A percentile compares a stretch with the other conserved stretches of the same genome.
phyloP scores from a whole-genome alignment of 2,797 vertebrate species.

The Typhlichthys subterraneus region DNA sequence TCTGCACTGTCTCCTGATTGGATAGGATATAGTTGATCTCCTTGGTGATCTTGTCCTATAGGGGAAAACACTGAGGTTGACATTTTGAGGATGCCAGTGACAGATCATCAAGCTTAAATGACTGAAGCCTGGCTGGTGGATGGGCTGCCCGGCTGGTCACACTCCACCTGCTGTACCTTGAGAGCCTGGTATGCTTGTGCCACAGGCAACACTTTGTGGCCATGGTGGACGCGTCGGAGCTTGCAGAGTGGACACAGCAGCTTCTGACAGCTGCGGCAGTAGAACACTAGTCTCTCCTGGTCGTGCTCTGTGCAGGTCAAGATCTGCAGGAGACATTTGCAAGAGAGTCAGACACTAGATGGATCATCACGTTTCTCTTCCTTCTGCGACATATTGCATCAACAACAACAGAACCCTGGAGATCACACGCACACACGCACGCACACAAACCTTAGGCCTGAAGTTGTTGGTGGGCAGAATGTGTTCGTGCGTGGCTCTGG shows the following conservation, averaged over 20 bases:
- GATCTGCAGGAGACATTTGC: constrained; percentile 71
- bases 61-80: constrained; percentile 28
- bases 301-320: constrained; percentile 92
- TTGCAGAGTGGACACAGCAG: constrained; percentile 92
- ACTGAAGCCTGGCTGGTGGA: background rate
- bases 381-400: background rate
- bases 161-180: constrained; percentile 74
- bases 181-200: constrained; percentile 92
- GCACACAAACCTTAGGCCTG: constrained; percentile 88
- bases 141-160: background rate
- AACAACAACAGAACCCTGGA: background rate
- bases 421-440: background rate
- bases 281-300: constrained; percentile 91
- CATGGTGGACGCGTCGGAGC: constrained; percentile 87
- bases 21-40: constrained; percentile 89
- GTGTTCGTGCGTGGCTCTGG: constrained; percentile 94
- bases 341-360: background rate
- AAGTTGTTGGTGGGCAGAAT: constrained; percentile 92
- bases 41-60: constrained; percentile 92
- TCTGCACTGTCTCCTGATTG: constrained; percentile 91
- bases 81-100: background rate
- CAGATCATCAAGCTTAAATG: background rate
- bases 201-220: constrained; percentile 92
- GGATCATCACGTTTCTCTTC: too few species aligned
- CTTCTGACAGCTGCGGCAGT: constrained; percentile 91